A percentile compares a stretch with the other conserved stretches of the same genome.
These are phyloP conservation scores for Ormyrus pomaceus DNA, from an alignment of 2,888 invertebrate species.

Conservation along the genomic window DNA sequence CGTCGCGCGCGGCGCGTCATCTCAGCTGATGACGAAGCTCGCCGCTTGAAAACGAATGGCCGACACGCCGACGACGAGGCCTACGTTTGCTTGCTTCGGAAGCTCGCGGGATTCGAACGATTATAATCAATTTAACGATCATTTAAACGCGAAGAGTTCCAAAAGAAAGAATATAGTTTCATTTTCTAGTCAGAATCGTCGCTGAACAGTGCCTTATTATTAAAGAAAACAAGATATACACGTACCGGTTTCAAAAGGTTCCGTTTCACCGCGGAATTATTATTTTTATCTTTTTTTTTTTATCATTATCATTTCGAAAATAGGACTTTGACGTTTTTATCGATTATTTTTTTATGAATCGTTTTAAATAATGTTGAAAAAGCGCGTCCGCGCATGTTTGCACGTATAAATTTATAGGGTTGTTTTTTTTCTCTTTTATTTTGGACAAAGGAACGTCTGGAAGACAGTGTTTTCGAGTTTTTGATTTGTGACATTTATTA, in stretches of 20 bases:
- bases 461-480: conserved; percentile 44
- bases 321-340: conserved; percentile 8
- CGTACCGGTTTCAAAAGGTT: conserved; percentile 53
- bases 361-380: conserved; percentile 24
- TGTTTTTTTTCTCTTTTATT: conserved; percentile 37
- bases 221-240: conserved; percentile 50
- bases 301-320: conserved; percentile 7
- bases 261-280: conserved; percentile 45
- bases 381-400: conserved; percentile 36
- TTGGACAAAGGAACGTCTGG: conserved; percentile 42
- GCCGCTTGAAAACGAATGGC: neutral
- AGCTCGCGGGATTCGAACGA: conserved; percentile 47
- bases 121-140: conserved; percentile 11
- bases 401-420: conserved; percentile 51
- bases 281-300: conserved; percentile 33
- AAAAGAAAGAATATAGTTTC: conserved; percentile 70
- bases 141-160: conserved; percentile 58
- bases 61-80: neutral
- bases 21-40: conserved; percentile 6
- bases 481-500: conserved; percentile 28
- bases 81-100: conserved; percentile 3
- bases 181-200: conserved; percentile 76
- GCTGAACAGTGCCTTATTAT: conserved; percentile 74
- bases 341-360: conserved; percentile 50
- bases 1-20: neutral